Percentiles rank a stretch among this genome's conserved stretches.
Conservation (phyloP, 2,888 invertebrate species). For the Ornithoptera priamus region DNA sequence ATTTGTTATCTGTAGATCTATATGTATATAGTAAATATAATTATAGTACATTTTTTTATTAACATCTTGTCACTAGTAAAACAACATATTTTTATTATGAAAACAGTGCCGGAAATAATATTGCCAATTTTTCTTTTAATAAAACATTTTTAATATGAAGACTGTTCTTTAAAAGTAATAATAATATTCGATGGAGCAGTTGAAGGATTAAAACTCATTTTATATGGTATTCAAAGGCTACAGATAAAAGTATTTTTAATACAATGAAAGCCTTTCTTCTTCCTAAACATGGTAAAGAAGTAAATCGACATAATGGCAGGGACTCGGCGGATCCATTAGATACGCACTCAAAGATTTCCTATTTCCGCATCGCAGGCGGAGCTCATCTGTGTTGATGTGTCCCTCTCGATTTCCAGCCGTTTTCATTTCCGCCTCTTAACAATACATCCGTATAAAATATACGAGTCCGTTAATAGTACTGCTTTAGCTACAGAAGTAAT, state of each 20-base stretch:
- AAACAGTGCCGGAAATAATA: too few relatives aligned
- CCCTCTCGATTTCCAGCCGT: slow-evolving; percentile 37
- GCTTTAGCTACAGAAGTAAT: not conserved
- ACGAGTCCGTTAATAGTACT: slow-evolving; percentile 13
- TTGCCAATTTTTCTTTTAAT: too few relatives aligned
- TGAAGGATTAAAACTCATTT: not conserved
- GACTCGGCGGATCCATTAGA: slow-evolving; percentile 12
- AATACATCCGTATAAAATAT: slow-evolving; percentile 31
- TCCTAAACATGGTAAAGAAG: not conserved
- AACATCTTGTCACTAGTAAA: too few relatives aligned
- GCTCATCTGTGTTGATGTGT: slow-evolving; percentile 27
- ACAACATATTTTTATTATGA: too few relatives aligned
- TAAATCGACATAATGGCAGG: slow-evolving; percentile 10
- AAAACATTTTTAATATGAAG: too few relatives aligned
- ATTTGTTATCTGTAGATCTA: too few relatives aligned
- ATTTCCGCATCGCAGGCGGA: slow-evolving; percentile 39
- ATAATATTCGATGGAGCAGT: not conserved
- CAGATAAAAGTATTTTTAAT: not conserved
- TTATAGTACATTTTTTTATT: too few relatives aligned
- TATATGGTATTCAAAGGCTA: not conserved
- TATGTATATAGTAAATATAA: too few relatives aligned
- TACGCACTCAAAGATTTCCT: slow-evolving; percentile 35
- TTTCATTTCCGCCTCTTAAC: slow-evolving; percentile 34
- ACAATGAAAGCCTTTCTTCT: not conserved
- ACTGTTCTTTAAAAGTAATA: too few relatives aligned